Evolutionary conservation across 2,797 vertebrate species (phyloP).

Genomic region (Botia kubotai): DNA sequence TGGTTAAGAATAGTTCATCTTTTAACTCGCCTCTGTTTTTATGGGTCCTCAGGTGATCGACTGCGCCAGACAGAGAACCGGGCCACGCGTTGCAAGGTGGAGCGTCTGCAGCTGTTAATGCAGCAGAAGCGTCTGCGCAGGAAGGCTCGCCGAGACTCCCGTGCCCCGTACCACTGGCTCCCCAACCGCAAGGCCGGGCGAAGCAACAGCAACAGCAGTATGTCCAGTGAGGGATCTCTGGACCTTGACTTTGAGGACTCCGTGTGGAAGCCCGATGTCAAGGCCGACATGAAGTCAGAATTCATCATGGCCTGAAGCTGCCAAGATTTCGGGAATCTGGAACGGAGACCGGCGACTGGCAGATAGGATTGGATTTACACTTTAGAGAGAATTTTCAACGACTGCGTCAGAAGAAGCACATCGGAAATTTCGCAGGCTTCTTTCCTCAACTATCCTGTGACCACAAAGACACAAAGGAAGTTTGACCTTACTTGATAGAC

Average conservation of each 20-base stretch:
- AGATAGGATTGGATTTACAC: constrained; percentile 60
- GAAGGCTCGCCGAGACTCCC: constrained; percentile 91
- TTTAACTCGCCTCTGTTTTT: not conserved
- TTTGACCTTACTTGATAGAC: constrained; percentile 64
- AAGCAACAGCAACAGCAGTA: constrained; percentile 91
- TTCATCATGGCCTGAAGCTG: constrained; percentile 89
- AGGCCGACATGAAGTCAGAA: constrained; percentile 95
- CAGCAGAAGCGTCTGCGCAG: constrained; percentile 95
- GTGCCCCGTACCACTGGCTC: constrained; percentile 92
- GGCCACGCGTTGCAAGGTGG: constrained; percentile 96
- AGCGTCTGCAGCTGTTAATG: constrained; percentile 94
- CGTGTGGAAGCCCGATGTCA: constrained; percentile 96
- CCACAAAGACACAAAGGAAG: constrained; percentile 57
- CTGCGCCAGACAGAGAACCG: constrained; percentile 96
- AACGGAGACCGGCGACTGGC: constrained; percentile 50
- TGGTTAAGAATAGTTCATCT: too few species aligned
- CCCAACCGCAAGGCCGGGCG: constrained; percentile 91
- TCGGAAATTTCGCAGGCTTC: constrained; percentile 37
- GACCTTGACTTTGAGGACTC: constrained; percentile 97
- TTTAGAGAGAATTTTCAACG: constrained; percentile 55
- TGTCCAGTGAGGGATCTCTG: constrained; percentile 90
- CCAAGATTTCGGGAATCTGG: constrained; percentile 17
- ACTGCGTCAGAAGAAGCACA: constrained; percentile 37
- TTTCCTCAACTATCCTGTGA: constrained; percentile 46
- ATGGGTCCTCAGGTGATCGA: constrained; percentile 82